Evolutionary conservation across 2,113 vertebrate genomes (phyloP), one percentile per base, ranked within the genome.

Genomic region (Pica pica): DNA sequence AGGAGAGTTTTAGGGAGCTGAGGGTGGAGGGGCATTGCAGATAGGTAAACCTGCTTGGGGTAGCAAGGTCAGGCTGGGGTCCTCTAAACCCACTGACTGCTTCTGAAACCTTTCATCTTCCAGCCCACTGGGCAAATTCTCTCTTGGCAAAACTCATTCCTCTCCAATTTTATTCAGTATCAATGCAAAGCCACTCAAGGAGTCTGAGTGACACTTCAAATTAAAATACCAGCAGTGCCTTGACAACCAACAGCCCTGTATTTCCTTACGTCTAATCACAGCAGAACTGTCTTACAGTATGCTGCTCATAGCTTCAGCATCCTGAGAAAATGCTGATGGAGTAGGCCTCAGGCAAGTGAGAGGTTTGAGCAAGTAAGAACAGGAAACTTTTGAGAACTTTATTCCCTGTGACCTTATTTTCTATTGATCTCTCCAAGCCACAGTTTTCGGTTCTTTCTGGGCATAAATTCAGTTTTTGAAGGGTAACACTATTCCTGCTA

Each of bases 161-260:
- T 89, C n/a, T 93, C 76, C 56, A 81, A 44, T 92, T 97, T 89
- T 93, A 78, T 81, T 96, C 88, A 68, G 46, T 74, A 93, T 75
- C 83, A 86, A 53, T 10, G 35, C 52, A 92, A 96, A 95, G 59
- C 64, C 90, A 88, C 37, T 87, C 67, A 59, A 89, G 90, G 41
- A 93, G 85, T 53, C 64, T 83, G 90, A 90, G 44, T 93, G 95
- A 89, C 93, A 95, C 52, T 93, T 95, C 79, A 90, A 86, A 95
- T 96, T 97, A 91, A 83, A 96, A 93, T 83, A 77, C 68, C 56
- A 92, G 76, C 52, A 74, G 33, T 83, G n/a, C 60, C 79, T 89
- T 93, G 92, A 95, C 94, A 91, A 80, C 87, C 0, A 0, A 55
- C 91, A 93, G 83, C 77, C 37, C 70, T 86, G 35, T 77, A 74